phyloP scores from a whole-genome alignment of 2,888 invertebrate genomes.

The Saturnia pavonia region DNA sequence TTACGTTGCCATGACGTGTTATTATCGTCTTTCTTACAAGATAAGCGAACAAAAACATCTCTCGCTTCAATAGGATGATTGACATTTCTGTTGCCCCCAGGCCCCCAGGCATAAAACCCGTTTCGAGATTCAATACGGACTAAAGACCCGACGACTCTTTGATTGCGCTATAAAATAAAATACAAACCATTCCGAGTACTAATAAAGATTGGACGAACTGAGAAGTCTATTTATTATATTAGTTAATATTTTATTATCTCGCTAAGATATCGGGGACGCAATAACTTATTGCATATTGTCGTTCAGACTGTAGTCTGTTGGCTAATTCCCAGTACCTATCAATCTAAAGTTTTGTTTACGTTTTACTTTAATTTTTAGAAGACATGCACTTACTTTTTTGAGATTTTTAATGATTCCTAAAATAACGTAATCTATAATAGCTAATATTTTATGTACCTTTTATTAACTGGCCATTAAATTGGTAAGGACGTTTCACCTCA shows the following conservation, averaged over 20 bases:
- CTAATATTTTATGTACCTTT: too few species aligned
- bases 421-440: too few species aligned
- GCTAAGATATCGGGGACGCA: neutral
- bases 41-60: conserved; percentile 41
- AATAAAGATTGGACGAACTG: conserved; percentile 20
- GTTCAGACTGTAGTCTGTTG: neutral
- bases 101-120: conserved; percentile 42
- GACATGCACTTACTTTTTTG: too few species aligned
- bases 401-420: too few species aligned
- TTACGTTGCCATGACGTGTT: conserved; percentile 48
- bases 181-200: conserved; percentile 8
- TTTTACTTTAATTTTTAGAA: too few species aligned
- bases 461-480: too few species aligned
- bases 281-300: neutral
- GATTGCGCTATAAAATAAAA: conserved; percentile 25
- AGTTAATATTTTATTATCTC: conserved; percentile 1
- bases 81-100: conserved; percentile 47
- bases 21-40: conserved; percentile 48
- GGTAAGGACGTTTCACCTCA: too few species aligned
- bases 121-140: conserved; percentile 29
- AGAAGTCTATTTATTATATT: neutral
- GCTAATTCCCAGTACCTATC: neutral
- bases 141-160: conserved; percentile 30
- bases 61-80: conserved; percentile 51
- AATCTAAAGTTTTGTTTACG: too few species aligned